A percentile compares a stretch with the other conserved stretches of the same genome.
Evolutionary conservation across 2,888 invertebrate genomes (phyloP).

Genomic region (Drosophila subquinaria): DNA sequence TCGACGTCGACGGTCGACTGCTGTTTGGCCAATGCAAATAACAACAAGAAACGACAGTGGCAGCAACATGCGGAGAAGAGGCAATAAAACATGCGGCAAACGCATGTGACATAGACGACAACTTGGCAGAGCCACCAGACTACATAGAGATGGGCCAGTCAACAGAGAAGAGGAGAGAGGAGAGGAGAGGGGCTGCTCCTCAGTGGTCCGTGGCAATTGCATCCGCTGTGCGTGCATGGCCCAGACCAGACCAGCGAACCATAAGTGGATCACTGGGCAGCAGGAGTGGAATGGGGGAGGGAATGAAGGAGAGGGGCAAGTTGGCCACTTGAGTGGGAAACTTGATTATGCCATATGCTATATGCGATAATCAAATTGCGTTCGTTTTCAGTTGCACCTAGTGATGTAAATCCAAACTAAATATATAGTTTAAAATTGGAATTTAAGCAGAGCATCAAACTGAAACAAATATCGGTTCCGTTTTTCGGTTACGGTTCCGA

Average conservation of each 20-base stretch:
- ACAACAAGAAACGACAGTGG: conserved; percentile 46
- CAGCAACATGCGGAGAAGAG: conserved; percentile 21
- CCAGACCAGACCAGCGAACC: conserved; percentile 29
- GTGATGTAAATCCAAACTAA: too few relatives aligned
- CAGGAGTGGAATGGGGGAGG: too few relatives aligned
- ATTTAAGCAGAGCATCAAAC: too few relatives aligned
- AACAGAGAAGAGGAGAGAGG: background rate
- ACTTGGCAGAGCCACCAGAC: conserved; percentile 60
- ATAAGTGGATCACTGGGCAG: background rate
- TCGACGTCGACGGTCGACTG: conserved; percentile 18
- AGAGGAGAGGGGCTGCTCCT: conserved; percentile 23
- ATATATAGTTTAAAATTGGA: too few relatives aligned
- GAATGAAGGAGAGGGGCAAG: conserved; percentile 8
- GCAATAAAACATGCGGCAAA: conserved; percentile 61
- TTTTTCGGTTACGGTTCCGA: too few relatives aligned
- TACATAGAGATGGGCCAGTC: background rate
- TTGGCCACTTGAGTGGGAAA: conserved; percentile 48
- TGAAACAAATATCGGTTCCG: too few relatives aligned
- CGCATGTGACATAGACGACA: conserved; percentile 78
- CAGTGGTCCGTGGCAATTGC: conserved; percentile 62
- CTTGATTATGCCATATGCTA: conserved; percentile 73
- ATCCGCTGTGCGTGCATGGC: conserved; percentile 59
- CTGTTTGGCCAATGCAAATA: conserved; percentile 65
- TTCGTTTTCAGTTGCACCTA: conserved; percentile 53
- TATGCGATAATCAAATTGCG: conserved; percentile 52